Evolutionary conservation across 1,140 invertebrate genomes (phyloP).

Genomic region (Andricus grossulariae): DNA sequence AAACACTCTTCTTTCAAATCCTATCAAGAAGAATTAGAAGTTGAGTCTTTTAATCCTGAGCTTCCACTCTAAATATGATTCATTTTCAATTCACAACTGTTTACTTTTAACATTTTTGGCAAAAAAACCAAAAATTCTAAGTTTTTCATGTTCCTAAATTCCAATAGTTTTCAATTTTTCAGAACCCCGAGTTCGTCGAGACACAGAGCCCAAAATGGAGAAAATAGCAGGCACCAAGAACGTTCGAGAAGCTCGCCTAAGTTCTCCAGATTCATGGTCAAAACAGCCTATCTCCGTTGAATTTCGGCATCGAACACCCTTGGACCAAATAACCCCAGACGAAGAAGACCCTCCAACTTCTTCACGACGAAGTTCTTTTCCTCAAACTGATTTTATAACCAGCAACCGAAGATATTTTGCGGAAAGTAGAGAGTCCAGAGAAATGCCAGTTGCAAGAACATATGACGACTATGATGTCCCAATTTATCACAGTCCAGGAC

Average conservation of each 20-base stretch:
- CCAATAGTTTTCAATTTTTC: conserved; percentile 18
- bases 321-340: conserved; percentile 51
- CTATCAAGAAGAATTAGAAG: no score
- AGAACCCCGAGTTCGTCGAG: conserved; percentile 56
- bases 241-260: conserved; percentile 57
- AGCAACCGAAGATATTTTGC: conserved; percentile 49
- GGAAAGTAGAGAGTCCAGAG: conserved; percentile 60
- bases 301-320: conserved; percentile 57
- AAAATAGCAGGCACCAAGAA: conserved; percentile 61
- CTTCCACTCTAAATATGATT: no score
- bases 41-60: no score
- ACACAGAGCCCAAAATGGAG: conserved; percentile 63
- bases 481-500: conserved; percentile 56
- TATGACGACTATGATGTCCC: conserved; percentile 65
- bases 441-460: conserved; percentile 50
- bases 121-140: no score
- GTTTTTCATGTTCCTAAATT: conserved; percentile 21
- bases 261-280: conserved; percentile 65
- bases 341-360: conserved; percentile 28
- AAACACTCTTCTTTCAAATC: no score
- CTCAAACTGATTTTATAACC: conserved; percentile 67
- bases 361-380: conserved; percentile 52
- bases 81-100: no score
- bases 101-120: no score
- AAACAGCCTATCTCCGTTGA: conserved; percentile 66